Evolutionary conservation across 2,113 vertebrate genomes (phyloP).

Genomic region (Ictidomys tridecemlineatus): DNA sequence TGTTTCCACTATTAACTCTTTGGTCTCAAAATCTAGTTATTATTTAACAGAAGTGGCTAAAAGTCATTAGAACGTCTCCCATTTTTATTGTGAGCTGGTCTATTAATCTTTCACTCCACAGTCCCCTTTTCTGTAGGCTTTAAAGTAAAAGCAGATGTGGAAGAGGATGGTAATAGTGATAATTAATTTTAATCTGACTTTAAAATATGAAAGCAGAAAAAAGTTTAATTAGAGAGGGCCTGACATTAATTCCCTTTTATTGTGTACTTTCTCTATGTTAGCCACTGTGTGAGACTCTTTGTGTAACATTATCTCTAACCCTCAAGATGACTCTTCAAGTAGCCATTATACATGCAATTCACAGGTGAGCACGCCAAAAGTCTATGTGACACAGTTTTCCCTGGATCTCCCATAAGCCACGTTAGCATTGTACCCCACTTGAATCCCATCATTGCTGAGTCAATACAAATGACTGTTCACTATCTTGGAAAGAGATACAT

Average conservation of each 20-base stretch:
- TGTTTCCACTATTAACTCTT: slow-evolving; percentile 1
- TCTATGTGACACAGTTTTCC: neutral
- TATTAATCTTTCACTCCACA: neutral
- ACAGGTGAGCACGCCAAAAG: neutral
- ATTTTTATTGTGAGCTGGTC: neutral
- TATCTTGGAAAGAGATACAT: neutral
- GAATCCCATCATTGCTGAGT: neutral
- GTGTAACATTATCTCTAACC: neutral
- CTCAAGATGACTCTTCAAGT: neutral
- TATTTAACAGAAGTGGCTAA: slow-evolving; percentile 1
- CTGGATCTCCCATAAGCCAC: neutral
- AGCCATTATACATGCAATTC: neutral
- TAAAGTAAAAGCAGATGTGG: neutral
- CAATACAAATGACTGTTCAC: neutral
- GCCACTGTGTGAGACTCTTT: neutral
- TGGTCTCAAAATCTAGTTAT: neutral
- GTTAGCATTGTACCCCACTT: neutral
- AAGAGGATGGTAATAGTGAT: neutral
- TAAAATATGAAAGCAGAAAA: slow-evolving; percentile 39
- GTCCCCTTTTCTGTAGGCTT: neutral
- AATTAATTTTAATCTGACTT: slow-evolving; percentile 66
- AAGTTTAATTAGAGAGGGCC: neutral
- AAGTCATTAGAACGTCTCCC: neutral
- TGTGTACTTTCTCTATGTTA: neutral
- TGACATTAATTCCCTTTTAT: slow-evolving; percentile 19